Base-by-base conservation (phyloP, 2,888 invertebrate species). In the Pandemis cinnamomeana region DNA sequence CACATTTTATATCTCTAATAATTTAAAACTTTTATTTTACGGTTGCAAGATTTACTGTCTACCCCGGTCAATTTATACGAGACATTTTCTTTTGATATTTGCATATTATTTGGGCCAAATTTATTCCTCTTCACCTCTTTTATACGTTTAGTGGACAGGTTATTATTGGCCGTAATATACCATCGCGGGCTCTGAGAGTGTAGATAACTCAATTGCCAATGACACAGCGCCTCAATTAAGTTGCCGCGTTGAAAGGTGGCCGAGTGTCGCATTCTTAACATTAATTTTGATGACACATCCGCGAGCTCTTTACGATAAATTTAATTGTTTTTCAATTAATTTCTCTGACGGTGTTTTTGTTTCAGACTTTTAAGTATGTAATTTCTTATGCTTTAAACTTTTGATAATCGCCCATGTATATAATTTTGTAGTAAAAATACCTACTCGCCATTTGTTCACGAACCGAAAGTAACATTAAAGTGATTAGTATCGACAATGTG, bases 1-100 rank as follows among this genome's bases (percentile, higher is more conserved):
- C 88, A 90, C 83, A 83, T 90, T 74, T 90, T 90, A 91, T 88
- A 83, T 77, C 78, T 79, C 82, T 83, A 86, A 86, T 91, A 91
- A 86, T 85, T 91, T 83, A 87, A 82, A 81, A 82, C 84, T 88
- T 87, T 87, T 87, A 91, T 88, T 89, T 86, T 88, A 87, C 85
- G 81, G 83, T 83, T 81, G 77, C 81, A 83, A 85, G 88, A 90
- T 91, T 91, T 90, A 91, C 86, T 87, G 82, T 86, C 80, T 80
- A 80, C 79, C 79, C 78, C 76, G 80, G 80, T 83, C 84, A 84
- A 87, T 89, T 89, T 89, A 85, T 84, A 83, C 80, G 61, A 79
- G 72, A 68, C 77, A 81, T 85, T 86, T 85, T 84, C 83, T 85
- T 81, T 75, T 75, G 71, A 79, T 75, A 87, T 89, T 87, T 88